Percentiles rank a stretch among this genome's conserved stretches.
phyloP scores from a whole-genome alignment of 2,797 vertebrate genomes.

The Remorina albescens region DNA sequence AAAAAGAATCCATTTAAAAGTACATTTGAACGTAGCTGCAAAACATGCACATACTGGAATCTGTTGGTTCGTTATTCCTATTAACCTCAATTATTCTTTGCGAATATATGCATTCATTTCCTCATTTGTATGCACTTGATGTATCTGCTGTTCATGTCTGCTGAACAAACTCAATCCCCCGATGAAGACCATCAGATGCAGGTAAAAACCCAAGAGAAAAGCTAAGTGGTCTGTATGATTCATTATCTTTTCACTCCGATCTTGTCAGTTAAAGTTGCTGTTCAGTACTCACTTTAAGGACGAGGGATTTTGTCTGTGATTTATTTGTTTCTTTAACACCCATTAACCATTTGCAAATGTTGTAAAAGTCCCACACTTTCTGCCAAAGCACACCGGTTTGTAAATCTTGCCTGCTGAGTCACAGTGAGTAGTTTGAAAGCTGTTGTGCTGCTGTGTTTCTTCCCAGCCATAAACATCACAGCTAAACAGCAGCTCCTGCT shows the following conservation, averaged over 20 bases:
- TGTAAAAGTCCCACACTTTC: not conserved
- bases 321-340: not conserved
- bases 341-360: not conserved
- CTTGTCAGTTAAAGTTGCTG: too few species aligned
- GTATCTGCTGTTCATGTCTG: not conserved
- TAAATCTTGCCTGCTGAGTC: slow-evolving; percentile 36
- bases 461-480: slow-evolving; percentile 4
- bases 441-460: slow-evolving; percentile 7
- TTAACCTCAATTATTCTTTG: not conserved
- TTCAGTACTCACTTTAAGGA: not conserved
- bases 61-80: not conserved
- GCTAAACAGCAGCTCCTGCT: slow-evolving; percentile 7
- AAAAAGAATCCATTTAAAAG: not conserved
- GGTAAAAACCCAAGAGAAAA: not conserved
- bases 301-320: not conserved
- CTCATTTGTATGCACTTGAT: not conserved
- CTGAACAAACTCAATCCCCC: not conserved
- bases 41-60: not conserved
- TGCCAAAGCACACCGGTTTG: slow-evolving; percentile 8
- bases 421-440: slow-evolving; percentile 9
- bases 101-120: not conserved
- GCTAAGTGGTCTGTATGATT: too few species aligned
- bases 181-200: not conserved
- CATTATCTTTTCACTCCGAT: too few species aligned
- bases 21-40: not conserved